Percentiles rank a stretch among this genome's conserved stretches.
Evolutionary conservation across 2,797 vertebrate genomes (phyloP).

Genomic region (Apodemus agrarius): DNA sequence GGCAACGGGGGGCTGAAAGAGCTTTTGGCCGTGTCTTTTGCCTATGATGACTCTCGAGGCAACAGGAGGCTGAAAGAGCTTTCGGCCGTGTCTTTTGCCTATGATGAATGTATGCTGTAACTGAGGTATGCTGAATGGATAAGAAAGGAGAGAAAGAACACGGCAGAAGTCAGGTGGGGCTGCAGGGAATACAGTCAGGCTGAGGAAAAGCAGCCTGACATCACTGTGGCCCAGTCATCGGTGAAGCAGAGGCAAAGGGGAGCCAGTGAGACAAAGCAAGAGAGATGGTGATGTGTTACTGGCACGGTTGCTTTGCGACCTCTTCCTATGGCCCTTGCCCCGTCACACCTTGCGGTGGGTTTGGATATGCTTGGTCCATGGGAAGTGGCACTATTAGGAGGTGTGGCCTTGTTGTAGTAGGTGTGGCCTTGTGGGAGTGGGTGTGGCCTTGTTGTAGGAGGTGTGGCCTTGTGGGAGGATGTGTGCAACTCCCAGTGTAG

Average conservation of each 20-base stretch:
- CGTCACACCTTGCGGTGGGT: neutral
- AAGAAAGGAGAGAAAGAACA: neutral
- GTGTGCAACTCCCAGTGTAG: neutral
- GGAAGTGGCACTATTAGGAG: neutral
- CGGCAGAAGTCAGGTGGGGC: neutral
- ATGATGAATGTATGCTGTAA: neutral
- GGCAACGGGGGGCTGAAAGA: neutral
- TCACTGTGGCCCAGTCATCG: neutral
- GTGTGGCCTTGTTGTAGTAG: neutral
- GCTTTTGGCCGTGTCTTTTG: neutral
- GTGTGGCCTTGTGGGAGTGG: neutral
- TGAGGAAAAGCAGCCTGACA: neutral
- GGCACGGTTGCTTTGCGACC: neutral
- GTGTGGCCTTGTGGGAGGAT: neutral
- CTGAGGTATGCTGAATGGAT: neutral
- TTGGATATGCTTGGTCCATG: neutral
- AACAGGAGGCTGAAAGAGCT: neutral
- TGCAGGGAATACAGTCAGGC: neutral
- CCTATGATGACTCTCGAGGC: neutral
- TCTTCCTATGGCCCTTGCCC: neutral
- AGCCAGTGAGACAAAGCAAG: neutral
- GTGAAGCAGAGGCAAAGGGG: neutral
- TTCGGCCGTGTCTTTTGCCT: neutral
- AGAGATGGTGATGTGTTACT: neutral
- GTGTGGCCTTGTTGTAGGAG: neutral